These are phyloP conservation scores for Gastrophysa polygoni DNA, from an alignment of 2,888 invertebrate species.

Conservation along the genomic window DNA sequence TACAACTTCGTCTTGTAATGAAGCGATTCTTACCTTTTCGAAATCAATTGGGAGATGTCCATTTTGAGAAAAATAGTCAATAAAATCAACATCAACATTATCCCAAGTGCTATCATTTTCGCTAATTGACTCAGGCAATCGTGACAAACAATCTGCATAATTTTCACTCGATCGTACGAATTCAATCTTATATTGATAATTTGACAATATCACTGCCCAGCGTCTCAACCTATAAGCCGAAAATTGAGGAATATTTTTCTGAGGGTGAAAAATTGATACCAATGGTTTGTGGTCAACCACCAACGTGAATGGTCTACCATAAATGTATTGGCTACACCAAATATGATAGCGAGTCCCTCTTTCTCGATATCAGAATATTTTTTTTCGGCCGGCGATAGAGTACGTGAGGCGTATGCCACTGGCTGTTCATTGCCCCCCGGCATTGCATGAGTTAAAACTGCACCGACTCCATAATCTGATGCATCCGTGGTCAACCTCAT, in stretches of 20 bases:
- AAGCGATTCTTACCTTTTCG: background rate
- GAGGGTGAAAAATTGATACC: slow-evolving; percentile 44
- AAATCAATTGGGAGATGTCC: background rate
- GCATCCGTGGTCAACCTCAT: slow-evolving; percentile 21
- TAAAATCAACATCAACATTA: background rate
- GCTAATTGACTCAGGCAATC: slow-evolving; percentile 18
- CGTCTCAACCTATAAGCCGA: slow-evolving; percentile 42
- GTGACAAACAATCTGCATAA: slow-evolving; percentile 38
- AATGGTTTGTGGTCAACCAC: slow-evolving; percentile 49
- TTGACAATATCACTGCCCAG: slow-evolving; percentile 32
- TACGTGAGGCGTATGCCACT: slow-evolving; percentile 46
- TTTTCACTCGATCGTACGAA: slow-evolving; percentile 30
- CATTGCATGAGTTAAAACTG: slow-evolving; percentile 41
- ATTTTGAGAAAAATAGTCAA: slow-evolving; percentile 1
- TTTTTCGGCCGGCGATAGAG: slow-evolving; percentile 37
- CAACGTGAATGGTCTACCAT: slow-evolving; percentile 48
- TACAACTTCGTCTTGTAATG: slow-evolving; percentile 2
- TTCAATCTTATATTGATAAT: slow-evolving; percentile 33
- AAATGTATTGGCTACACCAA: slow-evolving; percentile 47
- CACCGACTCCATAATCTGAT: slow-evolving; percentile 37
- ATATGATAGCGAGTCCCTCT: slow-evolving; percentile 47
- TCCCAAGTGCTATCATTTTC: background rate
- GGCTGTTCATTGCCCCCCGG: slow-evolving; percentile 45
- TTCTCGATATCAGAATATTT: slow-evolving; percentile 39
- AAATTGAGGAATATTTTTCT: slow-evolving; percentile 45